A percentile compares a stretch with the other conserved stretches of the same genome.
These are phyloP conservation scores for Lysandra bellargus DNA, from an alignment of 2,888 invertebrate genomes.

Conservation along the genomic window DNA sequence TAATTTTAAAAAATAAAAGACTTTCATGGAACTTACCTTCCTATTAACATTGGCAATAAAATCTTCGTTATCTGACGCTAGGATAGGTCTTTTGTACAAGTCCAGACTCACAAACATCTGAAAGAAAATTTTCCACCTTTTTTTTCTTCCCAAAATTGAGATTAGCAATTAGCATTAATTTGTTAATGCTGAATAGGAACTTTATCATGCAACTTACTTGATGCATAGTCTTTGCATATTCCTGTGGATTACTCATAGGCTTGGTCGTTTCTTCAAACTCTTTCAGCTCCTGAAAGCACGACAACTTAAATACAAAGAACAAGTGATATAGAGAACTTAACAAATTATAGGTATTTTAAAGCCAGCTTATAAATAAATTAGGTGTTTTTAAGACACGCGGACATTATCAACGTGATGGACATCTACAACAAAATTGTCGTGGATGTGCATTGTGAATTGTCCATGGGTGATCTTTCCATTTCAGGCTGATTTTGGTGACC, in stretches of 20 bases:
- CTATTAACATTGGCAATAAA: slow-evolving; percentile 80
- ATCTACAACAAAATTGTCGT: no score
- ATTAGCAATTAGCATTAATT: neutral
- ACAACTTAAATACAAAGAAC: neutral
- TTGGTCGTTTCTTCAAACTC: slow-evolving; percentile 59
- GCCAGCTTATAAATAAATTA: no score
- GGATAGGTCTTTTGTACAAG: slow-evolving; percentile 68
- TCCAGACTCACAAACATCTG: slow-evolving; percentile 72
- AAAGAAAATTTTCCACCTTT: slow-evolving; percentile 41
- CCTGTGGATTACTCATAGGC: slow-evolving; percentile 50
- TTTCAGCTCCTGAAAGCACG: slow-evolving; percentile 59
- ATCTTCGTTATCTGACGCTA: slow-evolving; percentile 79
- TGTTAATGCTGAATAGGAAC: no score
- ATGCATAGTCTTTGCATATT: slow-evolving; percentile 68
- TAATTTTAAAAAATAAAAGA: neutral
- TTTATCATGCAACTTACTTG: slow-evolving; percentile 51
- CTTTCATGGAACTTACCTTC: slow-evolving; percentile 58
- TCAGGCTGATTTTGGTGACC: no score
- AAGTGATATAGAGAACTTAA: no score
- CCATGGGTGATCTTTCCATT: no score
- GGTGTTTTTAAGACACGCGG: no score
- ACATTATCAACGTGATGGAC: no score
- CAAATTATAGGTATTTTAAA: no score
- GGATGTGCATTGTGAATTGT: no score
- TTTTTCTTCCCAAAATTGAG: neutral